Evolutionary conservation across 2,797 vertebrate genomes (phyloP).

Genomic region (Rhinogobio ventralis): DNA sequence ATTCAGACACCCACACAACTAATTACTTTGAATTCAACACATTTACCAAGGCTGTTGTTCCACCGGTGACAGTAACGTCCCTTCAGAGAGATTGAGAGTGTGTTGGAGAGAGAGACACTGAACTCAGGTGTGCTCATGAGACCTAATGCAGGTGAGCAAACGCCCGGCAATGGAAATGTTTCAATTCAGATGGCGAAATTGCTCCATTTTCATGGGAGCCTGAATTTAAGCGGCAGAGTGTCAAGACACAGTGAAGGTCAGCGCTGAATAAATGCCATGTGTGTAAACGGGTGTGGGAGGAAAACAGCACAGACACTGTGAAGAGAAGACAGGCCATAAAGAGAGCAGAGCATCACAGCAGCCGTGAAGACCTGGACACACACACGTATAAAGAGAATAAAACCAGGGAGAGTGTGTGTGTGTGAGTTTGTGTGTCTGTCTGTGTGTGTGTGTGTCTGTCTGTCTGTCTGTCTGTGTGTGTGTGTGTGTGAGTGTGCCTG

Average conservation of each 20-base stretch:
- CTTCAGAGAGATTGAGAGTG: background rate
- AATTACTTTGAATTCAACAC: constrained; percentile 13
- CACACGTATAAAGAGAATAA: too few relatives aligned
- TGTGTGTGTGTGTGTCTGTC: background rate
- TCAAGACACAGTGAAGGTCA: constrained; percentile 78
- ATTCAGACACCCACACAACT: background rate
- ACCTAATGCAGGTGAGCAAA: constrained; percentile 49
- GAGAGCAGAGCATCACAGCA: constrained; percentile 66
- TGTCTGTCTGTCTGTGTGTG: constrained; percentile 9
- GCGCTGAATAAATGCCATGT: constrained; percentile 77
- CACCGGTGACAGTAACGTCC: background rate
- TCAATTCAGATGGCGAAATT: constrained; percentile 68
- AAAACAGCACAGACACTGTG: constrained; percentile 60
- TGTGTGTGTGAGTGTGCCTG: background rate
- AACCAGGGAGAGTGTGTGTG: too few relatives aligned
- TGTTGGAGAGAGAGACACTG: constrained; percentile 1
- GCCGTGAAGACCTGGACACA: too few relatives aligned
- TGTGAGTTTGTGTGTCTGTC: constrained; percentile 19
- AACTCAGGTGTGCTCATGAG: constrained; percentile 4
- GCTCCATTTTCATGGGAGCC: constrained; percentile 63
- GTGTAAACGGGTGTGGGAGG: constrained; percentile 67
- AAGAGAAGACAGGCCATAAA: constrained; percentile 75
- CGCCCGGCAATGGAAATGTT: constrained; percentile 61
- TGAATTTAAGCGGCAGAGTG: constrained; percentile 64
- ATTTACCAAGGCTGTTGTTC: background rate